Conservation (phyloP, 2,888 invertebrate genomes). For the Pachliopta kotzebuea region DNA sequence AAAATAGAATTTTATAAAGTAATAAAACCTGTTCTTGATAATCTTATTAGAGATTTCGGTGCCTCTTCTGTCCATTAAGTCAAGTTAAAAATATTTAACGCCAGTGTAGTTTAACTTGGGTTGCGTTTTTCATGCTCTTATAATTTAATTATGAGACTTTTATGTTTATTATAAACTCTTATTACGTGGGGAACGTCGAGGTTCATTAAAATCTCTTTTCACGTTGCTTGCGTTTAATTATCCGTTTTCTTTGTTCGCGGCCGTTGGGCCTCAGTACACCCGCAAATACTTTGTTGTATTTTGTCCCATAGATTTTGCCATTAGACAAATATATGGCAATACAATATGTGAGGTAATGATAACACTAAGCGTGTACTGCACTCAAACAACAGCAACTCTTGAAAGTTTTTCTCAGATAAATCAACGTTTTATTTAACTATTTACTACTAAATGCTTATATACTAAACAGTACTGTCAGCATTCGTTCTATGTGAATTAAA, state of each 20-base stretch:
- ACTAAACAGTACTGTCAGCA: no score
- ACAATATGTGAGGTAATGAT: conserved; percentile 19
- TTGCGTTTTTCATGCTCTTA: conserved; percentile 36
- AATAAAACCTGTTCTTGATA: conserved; percentile 1
- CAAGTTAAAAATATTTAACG: conserved; percentile 21
- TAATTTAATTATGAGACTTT: conserved; percentile 59
- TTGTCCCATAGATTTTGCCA: conserved; percentile 39
- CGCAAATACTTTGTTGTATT: conserved; percentile 53
- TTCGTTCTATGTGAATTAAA: no score
- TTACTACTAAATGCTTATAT: background rate
- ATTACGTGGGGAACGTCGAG: conserved; percentile 66
- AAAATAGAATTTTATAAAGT: background rate
- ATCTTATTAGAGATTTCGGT: conserved; percentile 1
- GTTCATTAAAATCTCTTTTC: conserved; percentile 77
- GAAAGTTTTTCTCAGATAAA: background rate
- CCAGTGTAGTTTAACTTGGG: conserved; percentile 17
- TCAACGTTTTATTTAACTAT: background rate
- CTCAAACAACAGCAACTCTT: background rate
- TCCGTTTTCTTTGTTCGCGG: conserved; percentile 73
- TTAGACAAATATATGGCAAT: conserved; percentile 31
- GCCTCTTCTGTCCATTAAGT: conserved; percentile 11
- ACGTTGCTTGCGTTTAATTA: conserved; percentile 73
- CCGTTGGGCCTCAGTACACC: conserved; percentile 58
- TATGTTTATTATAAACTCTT: conserved; percentile 69
- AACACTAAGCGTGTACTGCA: conserved; percentile 6